Percentiles rank a stretch among this genome's conserved stretches.
These are phyloP conservation scores for Heterotilapia buettikoferi DNA, from an alignment of 2,113 vertebrate species.

Conservation along the genomic window DNA sequence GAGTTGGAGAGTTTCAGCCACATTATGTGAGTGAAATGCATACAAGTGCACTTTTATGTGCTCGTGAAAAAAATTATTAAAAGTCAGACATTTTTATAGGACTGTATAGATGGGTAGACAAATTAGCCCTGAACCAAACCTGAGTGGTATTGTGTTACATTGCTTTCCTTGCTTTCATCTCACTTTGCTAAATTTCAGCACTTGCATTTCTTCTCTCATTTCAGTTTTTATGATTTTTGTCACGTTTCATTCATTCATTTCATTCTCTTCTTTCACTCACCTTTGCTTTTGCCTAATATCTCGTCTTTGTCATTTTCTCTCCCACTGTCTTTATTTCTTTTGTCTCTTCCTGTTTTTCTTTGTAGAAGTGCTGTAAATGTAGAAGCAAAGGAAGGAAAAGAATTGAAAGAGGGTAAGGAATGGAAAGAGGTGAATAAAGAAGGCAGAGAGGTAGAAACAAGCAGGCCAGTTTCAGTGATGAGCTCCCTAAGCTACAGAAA, in stretches of 20 bases:
- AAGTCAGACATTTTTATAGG: background rate
- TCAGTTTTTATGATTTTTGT: background rate
- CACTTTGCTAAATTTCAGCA: background rate
- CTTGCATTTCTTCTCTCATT: background rate
- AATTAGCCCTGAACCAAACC: background rate
- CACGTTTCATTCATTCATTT: background rate
- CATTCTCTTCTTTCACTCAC: background rate
- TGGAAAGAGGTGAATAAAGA: constrained; percentile 75
- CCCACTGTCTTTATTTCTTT: constrained; percentile 9
- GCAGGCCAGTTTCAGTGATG: constrained; percentile 78
- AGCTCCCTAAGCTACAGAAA: constrained; percentile 95
- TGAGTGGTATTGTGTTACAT: background rate
- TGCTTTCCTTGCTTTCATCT: background rate
- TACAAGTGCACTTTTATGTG: background rate
- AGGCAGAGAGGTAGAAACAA: constrained; percentile 75
- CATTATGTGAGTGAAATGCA: background rate
- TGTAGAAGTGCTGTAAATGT: constrained; percentile 72
- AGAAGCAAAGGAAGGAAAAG: constrained; percentile 67
- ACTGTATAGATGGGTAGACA: background rate
- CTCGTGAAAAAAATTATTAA: background rate
- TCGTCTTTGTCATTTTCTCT: constrained; percentile 17
- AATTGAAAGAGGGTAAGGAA: constrained; percentile 72
- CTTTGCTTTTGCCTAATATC: background rate
- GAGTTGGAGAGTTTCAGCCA: background rate
- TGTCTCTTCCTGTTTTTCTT: background rate